Conservation (phyloP, 2,888 invertebrate species). For the Drosophila paranaensis region DNA sequence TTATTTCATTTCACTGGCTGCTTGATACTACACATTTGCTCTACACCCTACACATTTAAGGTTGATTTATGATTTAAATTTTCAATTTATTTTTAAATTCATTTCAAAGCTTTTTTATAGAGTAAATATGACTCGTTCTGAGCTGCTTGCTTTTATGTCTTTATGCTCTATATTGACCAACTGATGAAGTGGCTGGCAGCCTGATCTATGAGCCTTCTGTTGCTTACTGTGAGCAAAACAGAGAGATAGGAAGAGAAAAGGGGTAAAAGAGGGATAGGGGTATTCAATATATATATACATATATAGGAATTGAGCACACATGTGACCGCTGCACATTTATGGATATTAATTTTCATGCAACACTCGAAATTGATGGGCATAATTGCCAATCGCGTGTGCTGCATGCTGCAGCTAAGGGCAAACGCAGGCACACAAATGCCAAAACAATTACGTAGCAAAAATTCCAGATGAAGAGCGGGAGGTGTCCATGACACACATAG, state of each 20-base stretch:
- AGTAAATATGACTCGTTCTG: conserved; percentile 2
- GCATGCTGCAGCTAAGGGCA: neutral
- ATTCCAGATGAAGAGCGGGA: neutral
- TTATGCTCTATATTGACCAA: conserved; percentile 11
- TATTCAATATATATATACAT: neutral
- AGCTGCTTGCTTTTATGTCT: neutral
- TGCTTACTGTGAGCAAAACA: neutral
- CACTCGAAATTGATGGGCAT: conserved; percentile 66
- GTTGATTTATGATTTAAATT: neutral
- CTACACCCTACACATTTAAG: too few species aligned
- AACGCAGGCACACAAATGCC: conserved; percentile 36
- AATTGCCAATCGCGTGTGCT: conserved; percentile 56
- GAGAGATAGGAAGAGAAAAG: neutral
- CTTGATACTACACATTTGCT: neutral
- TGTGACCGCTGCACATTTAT: conserved; percentile 68
- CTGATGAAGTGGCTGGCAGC: conserved; percentile 29
- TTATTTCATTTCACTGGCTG: neutral
- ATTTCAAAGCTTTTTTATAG: neutral
- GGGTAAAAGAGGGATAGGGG: neutral
- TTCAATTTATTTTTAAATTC: neutral
- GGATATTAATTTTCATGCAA: conserved; percentile 74
- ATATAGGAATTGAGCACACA: conserved; percentile 37
- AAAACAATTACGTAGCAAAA: conserved; percentile 51
- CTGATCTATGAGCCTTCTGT: conserved; percentile 59
- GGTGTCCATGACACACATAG: neutral